Percentiles rank a stretch among this genome's conserved stretches.
These are phyloP conservation scores for Axinella damicornis DNA, from an alignment of 37 sponge, comb jelly and placozoan species.

Conservation along the genomic window DNA sequence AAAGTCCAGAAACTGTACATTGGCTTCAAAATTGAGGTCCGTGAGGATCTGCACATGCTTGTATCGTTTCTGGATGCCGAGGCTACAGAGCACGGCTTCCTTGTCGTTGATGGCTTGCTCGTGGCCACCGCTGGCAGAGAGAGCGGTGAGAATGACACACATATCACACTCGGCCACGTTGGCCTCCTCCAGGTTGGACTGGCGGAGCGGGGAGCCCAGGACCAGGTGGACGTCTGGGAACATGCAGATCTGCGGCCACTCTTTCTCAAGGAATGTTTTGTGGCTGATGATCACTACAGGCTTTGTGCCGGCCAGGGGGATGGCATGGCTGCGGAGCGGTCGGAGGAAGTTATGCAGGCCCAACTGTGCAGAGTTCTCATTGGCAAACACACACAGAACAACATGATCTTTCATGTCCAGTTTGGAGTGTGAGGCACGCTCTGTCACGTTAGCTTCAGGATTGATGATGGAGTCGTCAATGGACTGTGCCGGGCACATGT, in stretches of 20 bases:
- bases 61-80: constrained; percentile 44
- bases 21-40: constrained; percentile 56
- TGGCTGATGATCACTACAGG: constrained; percentile 70
- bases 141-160: constrained; percentile 66
- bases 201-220: constrained; percentile 62
- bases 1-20: constrained; percentile 84
- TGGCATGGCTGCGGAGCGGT: constrained; percentile 46
- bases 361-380: constrained; percentile 53
- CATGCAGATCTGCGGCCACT: constrained; percentile 49
- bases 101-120: constrained; percentile 74
- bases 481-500: too few species aligned
- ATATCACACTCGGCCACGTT: constrained; percentile 34
- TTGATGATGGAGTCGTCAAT: neutral
- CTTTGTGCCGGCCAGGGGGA: constrained; percentile 27
- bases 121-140: neutral
- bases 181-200: constrained; percentile 42
- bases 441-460: neutral
- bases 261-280: constrained; percentile 59
- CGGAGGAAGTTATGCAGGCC: constrained; percentile 61
- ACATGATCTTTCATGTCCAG: constrained; percentile 44
- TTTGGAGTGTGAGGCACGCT: neutral
- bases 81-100: constrained; percentile 72
- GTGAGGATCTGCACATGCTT: constrained; percentile 55
- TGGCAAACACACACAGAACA: constrained; percentile 83
- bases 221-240: constrained; percentile 62